Percentiles rank a stretch among this genome's conserved stretches.
Evolutionary conservation across 2,113 vertebrate species (phyloP).

Genomic region (Galemys pyrenaicus): DNA sequence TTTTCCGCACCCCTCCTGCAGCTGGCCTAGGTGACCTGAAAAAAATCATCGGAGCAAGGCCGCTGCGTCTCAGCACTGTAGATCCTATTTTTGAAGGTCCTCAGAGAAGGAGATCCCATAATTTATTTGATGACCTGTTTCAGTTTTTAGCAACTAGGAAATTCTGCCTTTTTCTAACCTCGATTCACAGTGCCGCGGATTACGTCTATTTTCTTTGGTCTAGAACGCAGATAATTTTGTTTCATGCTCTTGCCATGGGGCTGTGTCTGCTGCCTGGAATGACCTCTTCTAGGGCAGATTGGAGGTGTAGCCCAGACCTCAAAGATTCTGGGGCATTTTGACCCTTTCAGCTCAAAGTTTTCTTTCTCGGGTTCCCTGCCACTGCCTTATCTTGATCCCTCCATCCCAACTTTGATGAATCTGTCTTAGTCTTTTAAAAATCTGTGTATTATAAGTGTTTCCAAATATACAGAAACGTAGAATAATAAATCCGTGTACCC

Average conservation of each 20-base stretch:
- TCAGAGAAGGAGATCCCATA: constrained; percentile 62
- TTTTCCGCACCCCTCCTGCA: background rate
- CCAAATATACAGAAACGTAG: background rate
- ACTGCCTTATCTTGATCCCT: background rate
- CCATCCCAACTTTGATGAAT: background rate
- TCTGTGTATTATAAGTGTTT: constrained; percentile 1
- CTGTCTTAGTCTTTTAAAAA: background rate
- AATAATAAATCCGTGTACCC: background rate
- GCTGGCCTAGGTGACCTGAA: background rate
- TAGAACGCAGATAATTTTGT: background rate
- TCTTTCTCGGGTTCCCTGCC: background rate
- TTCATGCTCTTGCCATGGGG: background rate
- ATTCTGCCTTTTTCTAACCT: constrained; percentile 64
- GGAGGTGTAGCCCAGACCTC: background rate
- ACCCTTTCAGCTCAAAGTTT: background rate
- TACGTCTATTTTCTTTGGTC: background rate
- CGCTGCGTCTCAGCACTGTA: background rate
- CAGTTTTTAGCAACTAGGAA: constrained; percentile 64
- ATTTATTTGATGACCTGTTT: constrained; percentile 73
- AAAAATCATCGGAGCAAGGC: background rate
- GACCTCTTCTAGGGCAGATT: background rate
- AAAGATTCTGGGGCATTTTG: background rate
- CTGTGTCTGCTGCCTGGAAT: background rate
- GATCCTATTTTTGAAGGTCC: constrained; percentile 45
- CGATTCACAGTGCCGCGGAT: background rate